Evolutionary conservation across 2,113 vertebrate genomes (phyloP), one percentile per base, ranked within the genome.

Genomic region (Colaptes auratus): DNA sequence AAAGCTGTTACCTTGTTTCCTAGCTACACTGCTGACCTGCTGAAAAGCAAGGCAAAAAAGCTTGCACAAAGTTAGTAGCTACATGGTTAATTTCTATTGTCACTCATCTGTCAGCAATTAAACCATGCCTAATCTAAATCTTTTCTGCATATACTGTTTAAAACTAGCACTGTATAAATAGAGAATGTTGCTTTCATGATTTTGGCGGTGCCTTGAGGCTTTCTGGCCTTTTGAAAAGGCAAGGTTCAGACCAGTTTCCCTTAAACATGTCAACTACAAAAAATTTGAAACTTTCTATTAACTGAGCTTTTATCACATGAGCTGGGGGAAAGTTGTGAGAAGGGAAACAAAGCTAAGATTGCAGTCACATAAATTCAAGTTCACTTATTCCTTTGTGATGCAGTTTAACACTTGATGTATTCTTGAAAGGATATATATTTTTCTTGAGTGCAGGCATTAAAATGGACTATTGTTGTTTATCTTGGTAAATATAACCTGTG

Each of bases 51-150:
- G 53, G 79, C 85, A 71, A 72, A 64, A 74, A 21, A 7, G 5
- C n/a, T 66, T 88, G 3, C 18, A 3, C 46, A 8, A n/a, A 19
- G 17, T 67, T 74, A 35, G 52, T 71, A 60, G 48, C 33, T 77
- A 77, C 88, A 28, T 58, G 23, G 64, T 91, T 96, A 85, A 89
- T 73, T 91, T 80, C 73, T 73, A 35, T 79, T 85, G 85, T 83
- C 36, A 39, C 50, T 65, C 53, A 77, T 95, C 88, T 93, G 81
- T 83, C 93, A 58, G 31, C 65, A 95, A 69, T 96, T 95, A 91
- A 89, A 53, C 20, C 11, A 9, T 44, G 94, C 77, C 89, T 95
- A 82, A 83, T 95, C 80, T 89, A 61, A 89, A 77, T 89, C 15
- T 88, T 75, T 79, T 85, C 42, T 90, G 7, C 39, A 89, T 30